A percentile compares a stretch with the other conserved stretches of the same genome.
phyloP scores from a whole-genome alignment of 2,888 invertebrate species.

The Leptodirus hochenwartii region DNA sequence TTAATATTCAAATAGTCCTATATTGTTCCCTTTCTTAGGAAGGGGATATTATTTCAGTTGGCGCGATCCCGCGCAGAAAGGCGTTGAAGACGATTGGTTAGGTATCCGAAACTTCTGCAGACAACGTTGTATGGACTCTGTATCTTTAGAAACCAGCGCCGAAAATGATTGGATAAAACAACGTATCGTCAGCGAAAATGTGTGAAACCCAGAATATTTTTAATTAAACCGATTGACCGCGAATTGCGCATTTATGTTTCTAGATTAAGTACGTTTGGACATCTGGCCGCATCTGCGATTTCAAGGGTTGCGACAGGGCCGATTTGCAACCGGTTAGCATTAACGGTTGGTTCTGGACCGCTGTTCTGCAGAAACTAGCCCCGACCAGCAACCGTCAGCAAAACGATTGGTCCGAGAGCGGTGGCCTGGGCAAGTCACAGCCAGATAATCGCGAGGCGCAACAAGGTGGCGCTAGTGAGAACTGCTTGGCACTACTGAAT shows the following conservation, averaged over 20 bases:
- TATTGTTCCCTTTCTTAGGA: constrained; percentile 25
- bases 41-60: constrained; percentile 78
- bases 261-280: constrained; percentile 85
- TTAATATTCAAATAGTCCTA: too few relatives aligned
- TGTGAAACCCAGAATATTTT: constrained; percentile 25
- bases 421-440: constrained; percentile 72
- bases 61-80: constrained; percentile 56
- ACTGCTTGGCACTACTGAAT: constrained; percentile 70
- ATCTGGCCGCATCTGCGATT: constrained; percentile 75
- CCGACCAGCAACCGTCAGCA: constrained; percentile 65
- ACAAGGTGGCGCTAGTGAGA: constrained; percentile 70
- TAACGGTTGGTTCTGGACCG: constrained; percentile 90
- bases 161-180: constrained; percentile 80
- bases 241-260: constrained; percentile 6
- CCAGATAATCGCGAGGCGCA: constrained; percentile 72
- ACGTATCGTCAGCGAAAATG: constrained; percentile 58
- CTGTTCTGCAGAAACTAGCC: constrained; percentile 67
- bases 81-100: constrained; percentile 69
- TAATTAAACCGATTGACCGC: neutral
- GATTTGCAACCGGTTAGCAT: constrained; percentile 64
- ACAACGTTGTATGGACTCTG: constrained; percentile 77
- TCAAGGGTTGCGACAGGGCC: constrained; percentile 73
- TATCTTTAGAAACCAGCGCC: constrained; percentile 66
- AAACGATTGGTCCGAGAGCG: constrained; percentile 77
- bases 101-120: constrained; percentile 73